Conservation (phyloP, 2,797 vertebrate genomes). For the Oreochromis mossambicus region DNA sequence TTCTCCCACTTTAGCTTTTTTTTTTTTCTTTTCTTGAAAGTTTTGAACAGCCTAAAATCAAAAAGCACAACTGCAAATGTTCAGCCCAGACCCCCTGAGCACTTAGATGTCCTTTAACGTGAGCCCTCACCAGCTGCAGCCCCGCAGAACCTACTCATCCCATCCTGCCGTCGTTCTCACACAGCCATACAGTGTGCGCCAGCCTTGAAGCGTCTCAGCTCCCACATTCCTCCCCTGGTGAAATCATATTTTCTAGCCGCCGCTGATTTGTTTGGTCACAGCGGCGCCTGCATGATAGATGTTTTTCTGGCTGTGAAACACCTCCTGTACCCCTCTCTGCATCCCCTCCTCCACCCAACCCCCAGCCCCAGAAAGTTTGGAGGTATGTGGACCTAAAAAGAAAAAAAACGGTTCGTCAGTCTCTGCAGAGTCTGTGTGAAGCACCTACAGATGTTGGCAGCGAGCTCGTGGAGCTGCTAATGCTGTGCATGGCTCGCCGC, state of each 20-base stretch:
- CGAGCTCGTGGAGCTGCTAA: slow-evolving; percentile 43
- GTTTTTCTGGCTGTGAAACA: slow-evolving; percentile 57
- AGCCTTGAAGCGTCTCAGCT: slow-evolving; percentile 15
- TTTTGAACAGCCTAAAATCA: neutral
- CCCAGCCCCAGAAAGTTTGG: slow-evolving; percentile 8
- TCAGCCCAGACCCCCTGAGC: neutral
- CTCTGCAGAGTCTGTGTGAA: slow-evolving; percentile 26
- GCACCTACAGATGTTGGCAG: slow-evolving; percentile 63
- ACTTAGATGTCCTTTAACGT: neutral
- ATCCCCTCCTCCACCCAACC: neutral
- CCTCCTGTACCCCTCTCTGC: neutral
- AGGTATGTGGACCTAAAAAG: slow-evolving; percentile 36
- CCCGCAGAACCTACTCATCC: neutral
- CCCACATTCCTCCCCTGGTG: slow-evolving; percentile 55
- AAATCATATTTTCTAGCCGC: slow-evolving; percentile 64
- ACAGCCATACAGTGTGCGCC: neutral
- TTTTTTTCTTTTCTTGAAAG: neutral
- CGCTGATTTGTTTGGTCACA: slow-evolving; percentile 66
- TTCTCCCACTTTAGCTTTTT: accelerated
- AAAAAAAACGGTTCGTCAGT: neutral
- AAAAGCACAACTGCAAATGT: neutral
- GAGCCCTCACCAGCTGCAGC: neutral
- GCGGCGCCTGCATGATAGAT: slow-evolving; percentile 65
- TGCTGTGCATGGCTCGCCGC: slow-evolving; percentile 58
- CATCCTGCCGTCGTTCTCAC: neutral